Conservation (phyloP, 1,140 invertebrate genomes). For the Laupala kohalensis region DNA sequence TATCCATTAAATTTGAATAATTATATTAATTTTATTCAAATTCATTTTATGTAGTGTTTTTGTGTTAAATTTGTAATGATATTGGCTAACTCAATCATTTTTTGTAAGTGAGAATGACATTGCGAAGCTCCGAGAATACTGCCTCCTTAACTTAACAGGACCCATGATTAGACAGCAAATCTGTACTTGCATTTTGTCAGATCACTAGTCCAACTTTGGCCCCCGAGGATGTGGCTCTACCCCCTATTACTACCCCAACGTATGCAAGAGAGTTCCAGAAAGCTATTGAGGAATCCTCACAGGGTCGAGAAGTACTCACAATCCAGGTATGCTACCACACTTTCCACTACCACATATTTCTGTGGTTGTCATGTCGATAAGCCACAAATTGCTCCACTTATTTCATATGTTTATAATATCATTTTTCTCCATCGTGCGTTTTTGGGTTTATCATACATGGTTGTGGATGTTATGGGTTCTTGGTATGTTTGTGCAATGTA, state of each 20-base stretch:
- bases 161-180: background rate
- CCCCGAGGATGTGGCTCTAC: constrained; percentile 34
- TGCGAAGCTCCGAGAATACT: background rate
- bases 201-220: constrained; percentile 27
- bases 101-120: background rate
- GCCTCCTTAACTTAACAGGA: background rate
- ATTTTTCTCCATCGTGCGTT: background rate
- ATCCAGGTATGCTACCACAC: constrained; percentile 31
- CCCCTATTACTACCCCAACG: constrained; percentile 42
- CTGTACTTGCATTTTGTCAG: constrained; percentile 21
- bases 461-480: background rate
- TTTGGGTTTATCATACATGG: background rate
- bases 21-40: background rate
- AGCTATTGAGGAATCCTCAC: constrained; percentile 45
- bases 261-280: constrained; percentile 49
- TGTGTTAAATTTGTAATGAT: background rate
- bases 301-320: constrained; percentile 45
- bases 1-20: background rate
- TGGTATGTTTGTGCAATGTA: background rate
- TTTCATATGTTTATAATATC: background rate
- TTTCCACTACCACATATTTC: background rate
- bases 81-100: background rate
- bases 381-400: background rate
- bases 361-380: background rate
- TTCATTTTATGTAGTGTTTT: background rate